A percentile compares a stretch with the other conserved stretches of the same genome.
Conservation (phyloP, 2,888 invertebrate genomes). For the Phymatocera aterrima region DNA sequence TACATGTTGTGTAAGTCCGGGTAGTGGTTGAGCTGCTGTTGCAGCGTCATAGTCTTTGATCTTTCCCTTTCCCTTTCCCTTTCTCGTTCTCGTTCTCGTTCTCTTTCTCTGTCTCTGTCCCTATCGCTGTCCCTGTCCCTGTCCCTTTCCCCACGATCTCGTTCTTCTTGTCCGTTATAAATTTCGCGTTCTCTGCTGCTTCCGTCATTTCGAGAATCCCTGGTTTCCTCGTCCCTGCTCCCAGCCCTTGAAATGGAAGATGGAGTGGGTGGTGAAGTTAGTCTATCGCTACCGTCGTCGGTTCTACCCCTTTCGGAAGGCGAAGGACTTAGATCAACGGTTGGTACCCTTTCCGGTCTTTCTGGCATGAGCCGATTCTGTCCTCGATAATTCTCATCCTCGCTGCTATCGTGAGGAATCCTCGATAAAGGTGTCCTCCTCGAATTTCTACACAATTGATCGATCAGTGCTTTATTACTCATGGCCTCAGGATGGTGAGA, state of each 20-base stretch:
- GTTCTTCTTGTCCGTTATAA: slow-evolving; percentile 65
- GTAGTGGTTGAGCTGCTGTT: slow-evolving; percentile 68
- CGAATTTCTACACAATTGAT: slow-evolving; percentile 82
- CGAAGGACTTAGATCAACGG: slow-evolving; percentile 71
- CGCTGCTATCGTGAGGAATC: slow-evolving; percentile 71
- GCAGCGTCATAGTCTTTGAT: slow-evolving; percentile 52
- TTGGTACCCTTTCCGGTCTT: slow-evolving; percentile 71
- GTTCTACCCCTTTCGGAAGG: slow-evolving; percentile 67
- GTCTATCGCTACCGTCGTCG: slow-evolving; percentile 69
- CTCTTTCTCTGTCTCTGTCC: slow-evolving; percentile 66
- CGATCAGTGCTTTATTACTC: slow-evolving; percentile 81
- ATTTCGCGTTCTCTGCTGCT: slow-evolving; percentile 68
- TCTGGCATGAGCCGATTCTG: slow-evolving; percentile 61
- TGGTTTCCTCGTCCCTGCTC: slow-evolving; percentile 67
- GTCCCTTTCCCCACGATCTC: slow-evolving; percentile 42
- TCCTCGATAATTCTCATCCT: slow-evolving; percentile 75
- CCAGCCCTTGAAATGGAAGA: slow-evolving; percentile 65
- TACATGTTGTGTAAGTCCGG: slow-evolving; percentile 72
- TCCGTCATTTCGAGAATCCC: slow-evolving; percentile 66
- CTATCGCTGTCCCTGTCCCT: slow-evolving; percentile 46
- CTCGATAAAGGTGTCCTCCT: slow-evolving; percentile 77
- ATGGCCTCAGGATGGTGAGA: slow-evolving; percentile 76
- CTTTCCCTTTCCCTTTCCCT: slow-evolving; percentile 38
- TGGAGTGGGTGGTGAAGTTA: slow-evolving; percentile 70
- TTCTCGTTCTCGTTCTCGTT: slow-evolving; percentile 58